A percentile compares a stretch with the other conserved stretches of the same genome.
These are phyloP conservation scores for Pteropus alecto DNA, from an alignment of 2,113 vertebrate species.

Conservation along the genomic window DNA sequence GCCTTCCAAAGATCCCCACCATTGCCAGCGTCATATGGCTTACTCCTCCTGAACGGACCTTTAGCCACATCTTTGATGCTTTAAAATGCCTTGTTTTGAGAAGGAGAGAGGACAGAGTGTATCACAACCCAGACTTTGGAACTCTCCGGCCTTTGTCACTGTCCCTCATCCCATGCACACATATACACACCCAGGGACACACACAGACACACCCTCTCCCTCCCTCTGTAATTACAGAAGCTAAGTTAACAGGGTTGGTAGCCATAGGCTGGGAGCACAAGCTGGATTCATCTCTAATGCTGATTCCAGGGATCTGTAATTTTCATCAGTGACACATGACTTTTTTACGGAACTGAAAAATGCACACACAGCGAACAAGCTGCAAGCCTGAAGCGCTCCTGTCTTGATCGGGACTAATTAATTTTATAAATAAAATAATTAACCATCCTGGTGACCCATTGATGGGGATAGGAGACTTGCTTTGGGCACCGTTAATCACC, in stretches of 20 bases:
- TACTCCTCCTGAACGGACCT: neutral
- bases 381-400: slow-evolving; percentile 81
- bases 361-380: slow-evolving; percentile 77
- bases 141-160: neutral
- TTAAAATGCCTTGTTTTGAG: neutral
- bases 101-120: neutral
- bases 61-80: neutral
- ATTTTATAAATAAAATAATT: slow-evolving; percentile 84
- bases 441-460: slow-evolving; percentile 71
- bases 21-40: accelerated
- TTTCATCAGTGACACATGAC: slow-evolving; percentile 77
- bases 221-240: slow-evolving; percentile 59
- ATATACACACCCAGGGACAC: neutral
- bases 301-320: slow-evolving; percentile 78
- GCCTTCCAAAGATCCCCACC: neutral
- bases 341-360: slow-evolving; percentile 79
- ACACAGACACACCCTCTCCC: slow-evolving; percentile 37
- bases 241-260: slow-evolving; percentile 56
- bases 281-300: slow-evolving; percentile 66
- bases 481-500: slow-evolving; percentile 73
- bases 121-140: neutral
- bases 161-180: accelerated
- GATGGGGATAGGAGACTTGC: neutral
- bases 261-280: slow-evolving; percentile 62
- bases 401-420: slow-evolving; percentile 85